A percentile compares a stretch with the other conserved stretches of the same genome.
These are phyloP conservation scores for Solenopsis invicta DNA, from an alignment of 1,140 invertebrate genomes.

Conservation along the genomic window DNA sequence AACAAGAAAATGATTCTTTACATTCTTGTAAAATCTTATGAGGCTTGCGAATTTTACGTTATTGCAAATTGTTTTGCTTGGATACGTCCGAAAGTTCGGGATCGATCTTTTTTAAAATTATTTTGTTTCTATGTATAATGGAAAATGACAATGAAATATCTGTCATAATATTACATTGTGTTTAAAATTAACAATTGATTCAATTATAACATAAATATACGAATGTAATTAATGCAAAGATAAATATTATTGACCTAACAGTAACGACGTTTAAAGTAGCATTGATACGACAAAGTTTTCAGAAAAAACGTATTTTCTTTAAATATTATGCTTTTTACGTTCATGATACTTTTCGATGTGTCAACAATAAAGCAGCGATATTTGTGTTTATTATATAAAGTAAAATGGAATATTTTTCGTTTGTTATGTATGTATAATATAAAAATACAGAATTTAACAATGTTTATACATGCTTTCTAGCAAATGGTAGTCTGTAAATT, in stretches of 20 bases:
- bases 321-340: constrained; percentile 13
- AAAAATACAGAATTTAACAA: constrained; percentile 35
- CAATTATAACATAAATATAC: background rate
- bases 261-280: constrained; percentile 13
- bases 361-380: constrained; percentile 30
- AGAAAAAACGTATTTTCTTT: constrained; percentile 10
- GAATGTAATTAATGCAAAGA: constrained; percentile 16
- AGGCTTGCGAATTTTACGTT: background rate
- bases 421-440: constrained; percentile 37
- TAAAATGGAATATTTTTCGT: constrained; percentile 41
- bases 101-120: background rate
- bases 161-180: constrained; percentile 1
- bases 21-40: background rate
- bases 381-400: constrained; percentile 28
- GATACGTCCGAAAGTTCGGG: background rate
- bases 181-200: background rate
- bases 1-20: background rate
- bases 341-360: constrained; percentile 36
- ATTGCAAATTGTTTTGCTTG: background rate
- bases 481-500: constrained; percentile 41
- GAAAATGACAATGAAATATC: constrained; percentile 5
- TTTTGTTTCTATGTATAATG: background rate
- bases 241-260: constrained; percentile 7
- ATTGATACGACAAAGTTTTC: background rate
- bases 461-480: constrained; percentile 55